These are phyloP conservation scores for Noturus placidus DNA, from an alignment of 2,113 vertebrate genomes.

Conservation along the genomic window DNA sequence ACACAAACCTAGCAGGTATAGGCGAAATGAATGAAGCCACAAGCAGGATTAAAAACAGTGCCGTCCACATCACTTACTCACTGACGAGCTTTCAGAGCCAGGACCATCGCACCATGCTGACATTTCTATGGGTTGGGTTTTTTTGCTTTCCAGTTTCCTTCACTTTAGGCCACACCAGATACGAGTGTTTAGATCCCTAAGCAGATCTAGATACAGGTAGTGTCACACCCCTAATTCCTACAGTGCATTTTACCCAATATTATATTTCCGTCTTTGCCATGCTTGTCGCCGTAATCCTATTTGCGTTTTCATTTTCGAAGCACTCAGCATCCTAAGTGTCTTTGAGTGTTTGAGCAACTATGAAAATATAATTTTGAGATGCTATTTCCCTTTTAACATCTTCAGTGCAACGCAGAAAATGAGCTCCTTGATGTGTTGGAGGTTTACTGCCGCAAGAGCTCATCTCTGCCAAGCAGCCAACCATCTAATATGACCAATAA, in stretches of 20 bases:
- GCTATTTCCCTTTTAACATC: neutral
- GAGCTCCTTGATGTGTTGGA: slow-evolving; percentile 18
- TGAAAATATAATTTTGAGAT: neutral
- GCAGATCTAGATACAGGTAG: neutral
- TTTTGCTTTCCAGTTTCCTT: neutral
- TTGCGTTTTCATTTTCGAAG: neutral
- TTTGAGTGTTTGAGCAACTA: neutral
- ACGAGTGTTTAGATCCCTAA: neutral
- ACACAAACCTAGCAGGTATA: neutral
- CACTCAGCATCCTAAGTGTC: neutral
- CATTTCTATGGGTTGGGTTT: neutral
- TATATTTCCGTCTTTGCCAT: neutral
- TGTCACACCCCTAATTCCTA: neutral
- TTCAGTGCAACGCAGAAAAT: neutral
- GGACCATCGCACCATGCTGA: neutral
- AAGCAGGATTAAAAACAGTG: neutral
- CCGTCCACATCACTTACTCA: neutral
- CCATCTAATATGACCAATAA: slow-evolving; percentile 50
- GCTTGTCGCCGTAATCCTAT: neutral
- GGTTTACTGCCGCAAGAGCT: slow-evolving; percentile 34
- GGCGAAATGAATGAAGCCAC: neutral
- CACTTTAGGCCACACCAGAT: neutral
- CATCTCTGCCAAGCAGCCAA: slow-evolving; percentile 31
- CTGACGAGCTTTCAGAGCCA: neutral
- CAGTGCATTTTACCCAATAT: neutral